Base-by-base conservation (phyloP, 2,113 vertebrate species). In the Toxostoma redivivum region DNA sequence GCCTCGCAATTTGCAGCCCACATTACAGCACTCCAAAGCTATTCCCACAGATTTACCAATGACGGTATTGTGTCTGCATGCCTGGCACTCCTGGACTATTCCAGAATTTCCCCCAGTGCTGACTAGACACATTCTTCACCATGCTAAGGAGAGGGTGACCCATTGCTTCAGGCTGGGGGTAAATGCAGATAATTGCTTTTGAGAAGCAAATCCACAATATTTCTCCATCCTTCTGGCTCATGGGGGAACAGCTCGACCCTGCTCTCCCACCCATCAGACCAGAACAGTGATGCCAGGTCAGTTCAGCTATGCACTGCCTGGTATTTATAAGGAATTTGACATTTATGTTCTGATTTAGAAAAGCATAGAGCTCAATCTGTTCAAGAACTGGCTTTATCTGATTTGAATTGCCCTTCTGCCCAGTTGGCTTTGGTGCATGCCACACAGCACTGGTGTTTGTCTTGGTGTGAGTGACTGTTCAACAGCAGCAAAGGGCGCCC, bases 321-420 rank as follows among this genome's bases (percentile, higher is more conserved):
- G 79, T 67, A 96, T 96, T 97, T 94, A 61, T 30, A 91, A 92
- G 82, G 95, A 96, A 96, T 96, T 84, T 96, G 96, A 96, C 94
- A 96, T 97, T 97, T 96, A 51, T 44, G 17, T 67, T 92, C 69
- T 38, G 58, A 64, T 86, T 94, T 86, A 91, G 37, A 61, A 92
- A 92, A 89, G 56, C 64, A 83, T 22, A 96, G 69, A 92, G 85
- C 62, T 61, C 79, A 61, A 80, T 81, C 86, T 95, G 90, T 96
- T 72, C 53, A 77, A 91, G 73, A 79, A 94, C 48, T 47, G 64
- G 45, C 67, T 88, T 83, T 24, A 86, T 66, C 24, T 64, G 44
- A 71, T 84, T 80, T 61, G 84, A 66, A 40, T 14, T 82, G 54
- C 65, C 61, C 83, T 96, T 86, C 77, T 86, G 56, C 65, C 50